These are phyloP conservation scores for Octodon degus DNA, from an alignment of 2,113 vertebrate species.

Conservation along the genomic window DNA sequence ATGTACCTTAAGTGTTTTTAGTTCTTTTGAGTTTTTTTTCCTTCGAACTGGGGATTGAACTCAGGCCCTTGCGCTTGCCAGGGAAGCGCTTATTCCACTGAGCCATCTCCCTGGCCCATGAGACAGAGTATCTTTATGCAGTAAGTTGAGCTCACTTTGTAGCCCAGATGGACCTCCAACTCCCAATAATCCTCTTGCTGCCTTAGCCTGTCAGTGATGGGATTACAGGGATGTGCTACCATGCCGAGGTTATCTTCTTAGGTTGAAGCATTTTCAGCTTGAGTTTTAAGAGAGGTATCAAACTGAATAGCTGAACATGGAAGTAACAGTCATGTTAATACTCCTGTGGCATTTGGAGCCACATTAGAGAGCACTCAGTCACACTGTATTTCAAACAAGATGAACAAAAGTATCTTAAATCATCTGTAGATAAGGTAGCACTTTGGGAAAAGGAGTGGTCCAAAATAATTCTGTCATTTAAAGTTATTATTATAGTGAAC, in stretches of 20 bases:
- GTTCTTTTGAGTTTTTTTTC: too few relatives aligned
- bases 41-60: too few relatives aligned
- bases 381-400: slow-evolving; percentile 56
- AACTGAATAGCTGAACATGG: background rate
- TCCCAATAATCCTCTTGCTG: too few relatives aligned
- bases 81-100: too few relatives aligned
- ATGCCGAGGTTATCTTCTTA: background rate
- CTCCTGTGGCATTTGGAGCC: background rate
- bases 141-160: too few relatives aligned
- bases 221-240: too few relatives aligned
- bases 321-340: background rate
- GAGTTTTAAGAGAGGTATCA: slow-evolving; percentile 17
- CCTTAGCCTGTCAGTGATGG: too few relatives aligned
- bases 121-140: too few relatives aligned
- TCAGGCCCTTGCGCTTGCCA: too few relatives aligned
- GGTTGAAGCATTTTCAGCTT: background rate
- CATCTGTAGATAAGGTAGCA: background rate
- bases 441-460: background rate
- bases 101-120: too few relatives aligned
- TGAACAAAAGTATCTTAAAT: slow-evolving; percentile 47
- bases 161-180: too few relatives aligned
- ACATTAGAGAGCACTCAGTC: slow-evolving; percentile 29
- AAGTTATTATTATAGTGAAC: slow-evolving; percentile 14
- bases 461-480: background rate
- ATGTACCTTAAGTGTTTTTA: background rate